Evolutionary conservation across 1,140 invertebrate species (phyloP), one percentile per base, ranked within the genome.

Genomic region (Calephelis virginiensis): DNA sequence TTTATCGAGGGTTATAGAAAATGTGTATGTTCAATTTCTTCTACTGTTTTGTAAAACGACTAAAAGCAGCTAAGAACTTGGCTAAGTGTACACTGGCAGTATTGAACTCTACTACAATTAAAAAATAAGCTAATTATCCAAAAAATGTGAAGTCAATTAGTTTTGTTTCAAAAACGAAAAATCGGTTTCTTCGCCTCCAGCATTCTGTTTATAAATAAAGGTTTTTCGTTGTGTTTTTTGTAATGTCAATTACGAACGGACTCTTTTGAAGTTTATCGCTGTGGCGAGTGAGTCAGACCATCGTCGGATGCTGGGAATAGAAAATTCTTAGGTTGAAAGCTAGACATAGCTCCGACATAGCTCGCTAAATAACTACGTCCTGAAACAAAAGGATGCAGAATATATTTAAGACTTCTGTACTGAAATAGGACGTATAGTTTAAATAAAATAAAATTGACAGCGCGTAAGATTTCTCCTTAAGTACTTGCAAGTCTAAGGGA

Each of bases 251-350:
- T 56, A 56, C 53, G 28, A 56, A 56, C 28, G 11, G 53, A 17
- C 11, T 37, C 28, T 10, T 56, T 56, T 56, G 28, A 56, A 56
- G 53, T 56, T 56, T 56, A 56, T 56, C 53, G 53, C 9, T 56
- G 10, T 14, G 53, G 17, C 17, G 53, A 56, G 53, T 56, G 53
- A 56, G 17, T 56, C 53, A 56, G 28, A 56, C 17, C 53, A 28
- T 56, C 53, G 53, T 28, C 53, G 40, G 40, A 43, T 9, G 53
- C 53, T 56, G 53, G 53, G 53, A 56, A 56, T 56, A 56, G 53
- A 56, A 56, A 56, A 56, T 56, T 56, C 53, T 56, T 56, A 56
- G 53, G 53, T 37, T 37, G 53, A 56, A 56, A 56, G 53, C 53
- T 56, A 56, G 53, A 56, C 53, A 56, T 56, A 56, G 53, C 53